These are phyloP conservation scores for Porphyrio hochstetteri DNA, from an alignment of 2,113 vertebrate species.

Conservation along the genomic window DNA sequence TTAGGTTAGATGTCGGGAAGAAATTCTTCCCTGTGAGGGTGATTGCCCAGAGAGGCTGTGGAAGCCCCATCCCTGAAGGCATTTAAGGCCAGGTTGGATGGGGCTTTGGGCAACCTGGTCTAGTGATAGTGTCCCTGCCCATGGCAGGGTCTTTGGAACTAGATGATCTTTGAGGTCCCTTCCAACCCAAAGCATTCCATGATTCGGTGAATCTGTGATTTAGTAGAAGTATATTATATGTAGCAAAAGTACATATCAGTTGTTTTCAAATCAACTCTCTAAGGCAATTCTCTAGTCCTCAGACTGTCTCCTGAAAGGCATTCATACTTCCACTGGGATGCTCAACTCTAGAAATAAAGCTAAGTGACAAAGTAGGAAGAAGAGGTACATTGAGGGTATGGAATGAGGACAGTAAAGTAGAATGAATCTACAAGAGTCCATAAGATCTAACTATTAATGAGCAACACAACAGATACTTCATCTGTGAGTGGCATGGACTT, in stretches of 20 bases:
- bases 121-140: too few species aligned
- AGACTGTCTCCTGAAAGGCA: background rate
- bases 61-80: too few species aligned
- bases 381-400: background rate
- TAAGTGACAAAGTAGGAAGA: background rate
- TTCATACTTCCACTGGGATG: background rate
- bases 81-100: too few species aligned
- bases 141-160: too few species aligned
- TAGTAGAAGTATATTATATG: background rate
- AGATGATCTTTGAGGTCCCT: too few species aligned
- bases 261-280: background rate
- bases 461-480: background rate
- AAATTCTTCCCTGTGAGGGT: too few species aligned
- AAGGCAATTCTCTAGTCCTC: background rate
- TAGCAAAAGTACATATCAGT: background rate
- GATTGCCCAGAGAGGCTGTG: too few species aligned
- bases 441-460: background rate
- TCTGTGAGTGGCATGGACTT: background rate
- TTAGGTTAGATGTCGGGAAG: too few species aligned
- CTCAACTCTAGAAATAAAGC: background rate
- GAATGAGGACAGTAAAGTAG: background rate
- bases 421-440: background rate
- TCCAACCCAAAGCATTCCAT: too few species aligned
- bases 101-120: too few species aligned
- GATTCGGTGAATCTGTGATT: background rate